Evolutionary conservation across 2,113 vertebrate species (phyloP).

Genomic region (Hydrolagus affinis): DNA sequence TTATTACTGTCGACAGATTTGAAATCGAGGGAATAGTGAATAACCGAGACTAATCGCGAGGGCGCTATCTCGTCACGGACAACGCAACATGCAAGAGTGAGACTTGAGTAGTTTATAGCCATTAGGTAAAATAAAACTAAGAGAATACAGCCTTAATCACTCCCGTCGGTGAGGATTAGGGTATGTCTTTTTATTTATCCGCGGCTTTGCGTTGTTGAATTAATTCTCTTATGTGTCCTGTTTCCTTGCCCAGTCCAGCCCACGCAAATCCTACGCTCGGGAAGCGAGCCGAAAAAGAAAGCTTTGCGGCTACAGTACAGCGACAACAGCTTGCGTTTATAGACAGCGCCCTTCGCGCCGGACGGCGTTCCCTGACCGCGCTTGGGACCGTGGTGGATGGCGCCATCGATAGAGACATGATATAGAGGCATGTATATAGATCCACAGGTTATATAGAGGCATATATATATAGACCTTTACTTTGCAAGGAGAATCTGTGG

Average conservation of each 20-base stretch:
- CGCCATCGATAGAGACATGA: no score
- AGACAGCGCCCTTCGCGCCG: neutral
- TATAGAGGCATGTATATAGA: no score
- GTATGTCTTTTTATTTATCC: neutral
- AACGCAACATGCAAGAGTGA: neutral
- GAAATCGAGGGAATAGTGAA: neutral
- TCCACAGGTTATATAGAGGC: no score
- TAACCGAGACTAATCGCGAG: conserved; percentile 17
- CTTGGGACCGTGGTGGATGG: no score
- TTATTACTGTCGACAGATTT: conserved; percentile 27
- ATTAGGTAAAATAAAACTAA: neutral
- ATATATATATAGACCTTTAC: no score
- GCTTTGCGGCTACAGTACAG: no score
- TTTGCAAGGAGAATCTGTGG: no score
- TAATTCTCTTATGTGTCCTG: neutral
- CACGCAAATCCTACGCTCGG: neutral
- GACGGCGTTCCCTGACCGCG: no score
- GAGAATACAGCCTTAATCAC: neutral
- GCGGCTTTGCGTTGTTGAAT: neutral
- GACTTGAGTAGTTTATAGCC: neutral
- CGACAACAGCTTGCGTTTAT: neutral
- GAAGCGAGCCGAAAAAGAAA: no score
- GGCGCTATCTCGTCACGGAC: neutral
- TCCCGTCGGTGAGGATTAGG: no score
- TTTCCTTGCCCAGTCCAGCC: neutral